Evolutionary conservation across 2,797 vertebrate species (phyloP).

Genomic region (Carduelis carduelis): DNA sequence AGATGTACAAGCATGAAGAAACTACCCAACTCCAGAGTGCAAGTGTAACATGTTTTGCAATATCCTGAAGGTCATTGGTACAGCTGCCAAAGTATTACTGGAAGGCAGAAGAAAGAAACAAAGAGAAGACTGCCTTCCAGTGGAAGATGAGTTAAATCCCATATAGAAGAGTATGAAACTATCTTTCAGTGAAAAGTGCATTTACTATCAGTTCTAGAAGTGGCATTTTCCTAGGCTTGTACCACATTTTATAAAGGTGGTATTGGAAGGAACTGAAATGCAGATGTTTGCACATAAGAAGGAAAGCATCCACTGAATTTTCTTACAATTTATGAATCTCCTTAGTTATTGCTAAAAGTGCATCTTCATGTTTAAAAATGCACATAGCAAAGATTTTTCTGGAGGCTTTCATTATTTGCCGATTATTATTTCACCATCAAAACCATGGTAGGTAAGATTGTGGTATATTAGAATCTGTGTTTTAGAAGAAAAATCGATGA

Average conservation of each 20-base stretch:
- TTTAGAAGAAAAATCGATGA: conserved; percentile 40
- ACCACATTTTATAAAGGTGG: neutral
- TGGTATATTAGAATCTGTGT: conserved; percentile 28
- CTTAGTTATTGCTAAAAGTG: neutral
- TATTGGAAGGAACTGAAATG: neutral
- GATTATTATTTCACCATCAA: conserved; percentile 61
- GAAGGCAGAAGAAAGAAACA: conserved; percentile 5
- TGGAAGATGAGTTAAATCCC: neutral
- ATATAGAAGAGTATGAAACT: neutral
- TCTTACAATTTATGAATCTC: neutral
- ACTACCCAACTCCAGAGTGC: neutral
- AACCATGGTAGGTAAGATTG: conserved; percentile 5
- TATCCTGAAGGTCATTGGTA: neutral
- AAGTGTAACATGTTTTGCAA: neutral
- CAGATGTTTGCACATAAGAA: neutral
- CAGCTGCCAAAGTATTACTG: neutral
- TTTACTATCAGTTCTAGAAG: neutral
- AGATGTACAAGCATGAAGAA: neutral
- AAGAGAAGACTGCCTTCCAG: conserved; percentile 23
- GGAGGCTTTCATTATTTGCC: conserved; percentile 16
- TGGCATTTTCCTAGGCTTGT: neutral
- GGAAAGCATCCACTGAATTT: neutral
- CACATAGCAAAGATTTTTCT: neutral
- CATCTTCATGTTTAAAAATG: neutral
- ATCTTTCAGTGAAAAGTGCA: neutral